Conservation (phyloP, 1,140 invertebrate species). For the Anastrepha obliqua region DNA sequence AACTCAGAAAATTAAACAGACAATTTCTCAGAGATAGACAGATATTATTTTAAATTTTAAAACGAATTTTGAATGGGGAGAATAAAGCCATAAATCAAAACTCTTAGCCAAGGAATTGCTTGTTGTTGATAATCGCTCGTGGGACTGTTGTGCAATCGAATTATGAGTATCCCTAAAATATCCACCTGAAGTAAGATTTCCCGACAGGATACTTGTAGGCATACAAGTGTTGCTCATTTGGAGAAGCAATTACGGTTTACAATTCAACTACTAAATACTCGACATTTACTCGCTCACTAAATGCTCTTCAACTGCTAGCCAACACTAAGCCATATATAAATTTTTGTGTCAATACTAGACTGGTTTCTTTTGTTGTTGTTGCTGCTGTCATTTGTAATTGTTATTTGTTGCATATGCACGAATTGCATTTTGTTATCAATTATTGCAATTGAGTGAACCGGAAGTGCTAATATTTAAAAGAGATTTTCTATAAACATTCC, state of each 20-base stretch:
- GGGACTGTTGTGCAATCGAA: too few species aligned
- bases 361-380: not conserved
- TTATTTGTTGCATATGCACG: constrained; percentile 50
- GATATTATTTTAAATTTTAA: too few species aligned
- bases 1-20: too few species aligned
- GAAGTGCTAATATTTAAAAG: constrained; percentile 52
- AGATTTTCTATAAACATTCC: not conserved
- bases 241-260: not conserved
- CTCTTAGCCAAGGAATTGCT: too few species aligned
- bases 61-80: too few species aligned
- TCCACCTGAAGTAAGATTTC: not conserved
- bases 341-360: not conserved
- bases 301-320: not conserved
- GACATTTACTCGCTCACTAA: constrained; percentile 4
- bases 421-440: constrained; percentile 50
- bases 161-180: too few species aligned
- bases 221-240: not conserved
- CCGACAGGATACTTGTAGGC: not conserved
- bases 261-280: constrained; percentile 8
- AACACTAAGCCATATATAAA: not conserved
- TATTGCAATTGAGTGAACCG: constrained; percentile 51
- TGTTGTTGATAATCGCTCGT: too few species aligned
- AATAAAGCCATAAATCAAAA: too few species aligned
- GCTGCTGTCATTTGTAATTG: constrained; percentile 42
- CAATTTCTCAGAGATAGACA: too few species aligned